These are phyloP conservation scores for Pseudomyrmex sp. DNA, from an alignment of 1,140 invertebrate species.

Conservation along the genomic window DNA sequence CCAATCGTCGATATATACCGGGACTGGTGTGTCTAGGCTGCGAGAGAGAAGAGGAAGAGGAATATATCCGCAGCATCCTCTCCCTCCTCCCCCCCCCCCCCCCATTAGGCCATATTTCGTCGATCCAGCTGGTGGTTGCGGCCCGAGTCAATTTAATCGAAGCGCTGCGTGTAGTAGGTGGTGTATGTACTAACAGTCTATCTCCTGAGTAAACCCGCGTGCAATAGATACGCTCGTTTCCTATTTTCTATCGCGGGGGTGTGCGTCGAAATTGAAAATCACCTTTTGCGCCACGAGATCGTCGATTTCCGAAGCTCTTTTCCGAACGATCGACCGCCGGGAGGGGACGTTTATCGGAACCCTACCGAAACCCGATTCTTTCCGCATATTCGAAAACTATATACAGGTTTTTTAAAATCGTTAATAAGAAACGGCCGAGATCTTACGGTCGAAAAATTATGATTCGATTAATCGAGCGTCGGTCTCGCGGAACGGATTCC, in stretches of 20 bases:
- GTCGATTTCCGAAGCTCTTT: background rate
- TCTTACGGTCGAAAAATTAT: background rate
- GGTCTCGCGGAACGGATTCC: conserved; percentile 17
- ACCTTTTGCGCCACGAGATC: too few species aligned
- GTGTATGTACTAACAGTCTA: conserved; percentile 44
- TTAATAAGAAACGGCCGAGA: background rate
- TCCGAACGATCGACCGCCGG: background rate
- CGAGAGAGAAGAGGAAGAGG: background rate
- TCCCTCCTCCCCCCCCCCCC: too few species aligned
- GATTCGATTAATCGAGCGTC: conserved; percentile 22
- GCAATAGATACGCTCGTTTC: conserved; percentile 29
- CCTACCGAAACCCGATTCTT: too few species aligned
- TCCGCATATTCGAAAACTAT: background rate
- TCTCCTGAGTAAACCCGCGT: conserved; percentile 58
- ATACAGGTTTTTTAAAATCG: background rate
- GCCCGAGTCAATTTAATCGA: conserved; percentile 73
- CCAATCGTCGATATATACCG: conserved; percentile 59
- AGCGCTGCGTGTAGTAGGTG: conserved; percentile 38
- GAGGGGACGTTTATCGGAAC: background rate
- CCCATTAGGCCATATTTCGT: conserved; percentile 73
- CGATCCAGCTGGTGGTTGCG: conserved; percentile 65
- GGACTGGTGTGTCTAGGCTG: conserved; percentile 29
- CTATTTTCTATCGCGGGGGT: conserved; percentile 22
- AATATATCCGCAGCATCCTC: conserved; percentile 46
- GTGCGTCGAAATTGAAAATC: conserved; percentile 54